A percentile compares a stretch with the other conserved stretches of the same genome.
These are phyloP conservation scores for Porphyrio hochstetteri DNA, from an alignment of 2,113 vertebrate species.

Conservation along the genomic window DNA sequence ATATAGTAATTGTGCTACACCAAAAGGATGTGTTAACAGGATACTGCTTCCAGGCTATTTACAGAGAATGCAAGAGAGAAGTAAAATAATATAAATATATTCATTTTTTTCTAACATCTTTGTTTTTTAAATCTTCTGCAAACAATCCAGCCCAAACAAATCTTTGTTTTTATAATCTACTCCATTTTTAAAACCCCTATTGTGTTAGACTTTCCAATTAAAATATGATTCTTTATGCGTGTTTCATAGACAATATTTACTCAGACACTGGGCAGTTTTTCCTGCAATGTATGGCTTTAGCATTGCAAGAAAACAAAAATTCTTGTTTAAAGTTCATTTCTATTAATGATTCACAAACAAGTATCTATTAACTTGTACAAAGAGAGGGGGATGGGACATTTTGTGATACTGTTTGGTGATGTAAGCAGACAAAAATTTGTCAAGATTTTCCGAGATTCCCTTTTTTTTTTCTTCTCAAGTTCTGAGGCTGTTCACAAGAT, in stretches of 20 bases:
- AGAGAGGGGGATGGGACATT: neutral
- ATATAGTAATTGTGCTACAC: conserved; percentile 27
- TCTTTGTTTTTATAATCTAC: conserved; percentile 31
- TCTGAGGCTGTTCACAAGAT: neutral
- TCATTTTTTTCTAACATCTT: neutral
- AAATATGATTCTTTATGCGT: neutral
- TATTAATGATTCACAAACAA: neutral
- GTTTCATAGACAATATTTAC: neutral
- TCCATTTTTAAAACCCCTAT: neutral
- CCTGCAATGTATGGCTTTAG: neutral
- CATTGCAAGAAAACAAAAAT: neutral
- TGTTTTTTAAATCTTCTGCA: conserved; percentile 34
- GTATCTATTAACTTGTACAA: neutral
- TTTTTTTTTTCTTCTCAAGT: neutral
- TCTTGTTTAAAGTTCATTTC: neutral
- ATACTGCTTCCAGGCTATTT: conserved; percentile 10
- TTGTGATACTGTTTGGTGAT: neutral
- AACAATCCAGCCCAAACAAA: conserved; percentile 35
- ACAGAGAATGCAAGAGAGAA: neutral
- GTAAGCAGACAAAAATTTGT: neutral
- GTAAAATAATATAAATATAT: neutral
- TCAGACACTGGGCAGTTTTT: neutral
- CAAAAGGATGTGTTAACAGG: conserved; percentile 27
- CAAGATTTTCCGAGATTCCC: neutral
- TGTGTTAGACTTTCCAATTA: conserved; percentile 20